A percentile compares a stretch with the other conserved stretches of the same genome.
These are phyloP conservation scores for Daphoenositta chrysoptera DNA, from an alignment of 2,113 vertebrate genomes.

Conservation along the genomic window DNA sequence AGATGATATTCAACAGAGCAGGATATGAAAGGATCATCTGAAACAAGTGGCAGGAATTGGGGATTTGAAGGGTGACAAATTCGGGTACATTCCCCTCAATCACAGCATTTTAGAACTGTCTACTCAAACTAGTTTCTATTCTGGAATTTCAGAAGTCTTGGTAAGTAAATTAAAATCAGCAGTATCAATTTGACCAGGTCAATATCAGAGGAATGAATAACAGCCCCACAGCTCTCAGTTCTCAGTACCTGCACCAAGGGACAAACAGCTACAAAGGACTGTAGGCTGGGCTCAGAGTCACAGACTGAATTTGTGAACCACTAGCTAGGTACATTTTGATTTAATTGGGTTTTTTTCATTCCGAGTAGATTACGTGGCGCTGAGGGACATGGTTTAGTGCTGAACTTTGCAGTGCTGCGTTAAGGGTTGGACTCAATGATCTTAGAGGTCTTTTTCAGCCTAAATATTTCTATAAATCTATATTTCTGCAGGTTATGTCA, in stretches of 20 bases:
- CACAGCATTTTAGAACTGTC: neutral
- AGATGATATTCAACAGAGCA: neutral
- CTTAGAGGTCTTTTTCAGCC: neutral
- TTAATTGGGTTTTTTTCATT: neutral
- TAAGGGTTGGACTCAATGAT: neutral
- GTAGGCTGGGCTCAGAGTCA: accelerated
- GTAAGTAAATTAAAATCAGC: neutral
- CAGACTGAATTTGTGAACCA: neutral
- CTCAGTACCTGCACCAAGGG: accelerated
- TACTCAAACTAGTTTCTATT: neutral
- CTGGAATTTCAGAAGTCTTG: neutral
- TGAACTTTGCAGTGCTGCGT: neutral
- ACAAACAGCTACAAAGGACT: neutral
- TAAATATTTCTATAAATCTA: neutral
- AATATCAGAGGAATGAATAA: neutral
- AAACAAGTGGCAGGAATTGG: neutral
- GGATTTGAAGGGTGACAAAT: neutral
- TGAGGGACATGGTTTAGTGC: neutral
- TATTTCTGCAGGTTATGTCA: neutral
- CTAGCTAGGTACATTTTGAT: neutral
- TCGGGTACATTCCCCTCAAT: neutral
- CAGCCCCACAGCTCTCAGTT: accelerated
- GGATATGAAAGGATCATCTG: neutral
- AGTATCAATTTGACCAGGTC: neutral
- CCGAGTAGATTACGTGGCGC: neutral